These are phyloP conservation scores for Leptopterna dolabrata DNA, from an alignment of 2,888 invertebrate genomes.

Conservation along the genomic window DNA sequence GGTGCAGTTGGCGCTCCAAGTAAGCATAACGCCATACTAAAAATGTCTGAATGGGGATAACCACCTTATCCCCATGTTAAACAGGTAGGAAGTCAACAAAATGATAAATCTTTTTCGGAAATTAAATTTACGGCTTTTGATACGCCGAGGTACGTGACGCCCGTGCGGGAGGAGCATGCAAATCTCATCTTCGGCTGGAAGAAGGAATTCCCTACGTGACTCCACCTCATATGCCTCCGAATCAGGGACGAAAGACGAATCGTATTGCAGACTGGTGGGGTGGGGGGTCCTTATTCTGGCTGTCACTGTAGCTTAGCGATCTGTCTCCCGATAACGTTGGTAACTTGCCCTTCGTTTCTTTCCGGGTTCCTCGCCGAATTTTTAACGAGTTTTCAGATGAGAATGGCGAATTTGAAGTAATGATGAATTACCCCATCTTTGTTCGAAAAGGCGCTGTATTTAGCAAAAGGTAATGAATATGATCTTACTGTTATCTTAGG, in stretches of 20 bases:
- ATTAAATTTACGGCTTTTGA: conserved; percentile 40
- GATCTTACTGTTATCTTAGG: too few relatives aligned
- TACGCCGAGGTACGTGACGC: conserved; percentile 31
- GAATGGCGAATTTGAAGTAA: too few relatives aligned
- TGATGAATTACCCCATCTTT: too few relatives aligned
- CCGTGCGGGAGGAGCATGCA: conserved; percentile 14
- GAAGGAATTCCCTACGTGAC: conserved; percentile 36
- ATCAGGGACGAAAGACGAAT: background rate
- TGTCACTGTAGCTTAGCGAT: background rate
- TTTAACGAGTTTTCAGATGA: background rate
- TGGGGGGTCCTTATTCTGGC: background rate
- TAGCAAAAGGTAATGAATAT: too few relatives aligned
- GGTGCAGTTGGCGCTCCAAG: background rate
- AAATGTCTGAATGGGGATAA: background rate
- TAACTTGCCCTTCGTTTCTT: background rate
- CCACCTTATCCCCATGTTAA: background rate
- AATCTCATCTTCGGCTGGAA: conserved; percentile 31
- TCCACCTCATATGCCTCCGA: background rate
- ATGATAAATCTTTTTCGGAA: conserved; percentile 41
- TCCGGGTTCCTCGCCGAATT: background rate
- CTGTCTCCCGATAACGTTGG: background rate
- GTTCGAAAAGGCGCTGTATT: too few relatives aligned
- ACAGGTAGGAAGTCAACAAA: conserved; percentile 4
- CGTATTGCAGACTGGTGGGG: background rate
- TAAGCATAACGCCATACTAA: background rate